Evolutionary conservation across 1,140 invertebrate species (phyloP), one percentile per base, ranked within the genome.

Genomic region (Nebria ingens): DNA sequence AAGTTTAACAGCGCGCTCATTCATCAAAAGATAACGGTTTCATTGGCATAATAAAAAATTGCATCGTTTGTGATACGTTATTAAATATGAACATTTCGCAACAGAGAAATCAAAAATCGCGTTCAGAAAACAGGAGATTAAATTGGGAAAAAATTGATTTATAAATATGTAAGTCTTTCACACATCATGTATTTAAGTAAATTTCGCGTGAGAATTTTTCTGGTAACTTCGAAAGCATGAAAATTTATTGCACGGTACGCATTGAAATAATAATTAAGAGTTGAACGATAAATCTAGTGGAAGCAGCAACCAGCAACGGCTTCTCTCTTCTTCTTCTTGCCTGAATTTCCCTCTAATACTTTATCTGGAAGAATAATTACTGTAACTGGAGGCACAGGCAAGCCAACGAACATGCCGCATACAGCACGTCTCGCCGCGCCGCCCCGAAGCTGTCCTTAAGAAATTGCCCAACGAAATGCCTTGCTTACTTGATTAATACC

Each of bases 181-280:
- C n/a, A n/a, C n/a, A n/a, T n/a, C n/a, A n/a, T n/a, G n/a, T n/a
- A n/a, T n/a, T n/a, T n/a, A n/a, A n/a, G n/a, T n/a, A 34, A 34
- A 34, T 9, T 34, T 34, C 25, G 6, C 25, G 15, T 45, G 17
- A 45, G 17, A 45, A 9, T 9, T 45, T 45, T 17, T 12, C 17
- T 45, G 40, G n/a, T n/a, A n/a, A n/a, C 6, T 45, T 45, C 40
- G 40, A 45, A 45, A 45, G 17, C 40, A 17, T n/a, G 40, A 12
- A 45, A 45, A 45, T 45, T 45, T 45, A 45, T 45, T 11, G 17
- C 40, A 45, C 40, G 40, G 40, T 17, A 45, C 40, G 6, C 40
- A 45, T 45, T 45, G 40, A 45, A 45, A 45, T 45, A 45, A 45
- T 45, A 45, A 45, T 45, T 45, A 45, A 45, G 40, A 45, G 40